These are phyloP conservation scores for Theodoxus fluviatilis DNA, from an alignment of 2,888 invertebrate genomes.

Conservation along the genomic window DNA sequence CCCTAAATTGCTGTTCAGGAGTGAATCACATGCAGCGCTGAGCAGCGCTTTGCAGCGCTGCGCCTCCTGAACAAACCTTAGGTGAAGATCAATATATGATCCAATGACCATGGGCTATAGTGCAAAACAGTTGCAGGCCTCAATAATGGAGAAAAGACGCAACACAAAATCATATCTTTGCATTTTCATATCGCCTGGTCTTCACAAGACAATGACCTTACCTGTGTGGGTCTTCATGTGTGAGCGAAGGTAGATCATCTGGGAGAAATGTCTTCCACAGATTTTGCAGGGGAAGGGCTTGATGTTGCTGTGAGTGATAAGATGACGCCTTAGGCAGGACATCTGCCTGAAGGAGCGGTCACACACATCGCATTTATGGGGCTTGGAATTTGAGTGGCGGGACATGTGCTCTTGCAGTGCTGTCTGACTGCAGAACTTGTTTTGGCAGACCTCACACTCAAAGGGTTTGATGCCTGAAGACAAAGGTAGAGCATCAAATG, in stretches of 20 bases:
- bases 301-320: constrained; percentile 51
- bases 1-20: no score
- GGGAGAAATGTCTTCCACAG: constrained; percentile 54
- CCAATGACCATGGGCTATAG: no score
- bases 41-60: no score
- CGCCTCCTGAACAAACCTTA: no score
- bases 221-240: constrained; percentile 61
- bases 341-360: constrained; percentile 54
- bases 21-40: no score
- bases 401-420: constrained; percentile 59
- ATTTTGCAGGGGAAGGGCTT: constrained; percentile 50
- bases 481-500: not conserved
- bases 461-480: constrained; percentile 59
- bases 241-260: constrained; percentile 57
- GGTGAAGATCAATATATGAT: no score
- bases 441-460: constrained; percentile 54
- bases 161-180: constrained; percentile 18
- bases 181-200: constrained; percentile 4
- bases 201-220: no score
- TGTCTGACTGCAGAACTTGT: constrained; percentile 56
- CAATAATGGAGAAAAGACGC: no score
- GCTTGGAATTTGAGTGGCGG: constrained; percentile 50
- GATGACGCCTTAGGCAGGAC: constrained; percentile 55
- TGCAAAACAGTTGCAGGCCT: no score
- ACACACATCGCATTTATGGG: constrained; percentile 53